These are phyloP conservation scores for Podarcis cretensis DNA, from an alignment of 2,113 vertebrate species.

Conservation along the genomic window DNA sequence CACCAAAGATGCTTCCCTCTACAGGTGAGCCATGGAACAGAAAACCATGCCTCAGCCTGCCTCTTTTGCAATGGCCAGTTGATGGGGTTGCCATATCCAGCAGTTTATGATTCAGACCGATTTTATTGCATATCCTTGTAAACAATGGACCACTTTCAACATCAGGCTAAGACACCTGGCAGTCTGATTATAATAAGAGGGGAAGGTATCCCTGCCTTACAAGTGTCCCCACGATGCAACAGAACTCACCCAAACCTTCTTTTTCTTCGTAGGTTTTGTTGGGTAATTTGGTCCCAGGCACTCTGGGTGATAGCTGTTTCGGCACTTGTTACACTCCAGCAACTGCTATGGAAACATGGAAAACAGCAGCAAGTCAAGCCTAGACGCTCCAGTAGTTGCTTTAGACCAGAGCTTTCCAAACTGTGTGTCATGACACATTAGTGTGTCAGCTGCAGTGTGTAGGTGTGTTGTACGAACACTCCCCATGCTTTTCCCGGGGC, in stretches of 20 bases:
- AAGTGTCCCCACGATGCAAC: background rate
- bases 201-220: background rate
- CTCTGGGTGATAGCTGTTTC: constrained; percentile 99
- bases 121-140: background rate
- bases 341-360: constrained; percentile 79
- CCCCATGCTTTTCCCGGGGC: too few species aligned
- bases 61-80: background rate
- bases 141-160: background rate
- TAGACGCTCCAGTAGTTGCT: background rate
- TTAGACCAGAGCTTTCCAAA: background rate
- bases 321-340: constrained; percentile 99
- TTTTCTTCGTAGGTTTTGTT: constrained; percentile 96
- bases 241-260: constrained; percentile 93
- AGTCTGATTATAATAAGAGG: background rate
- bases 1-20: background rate
- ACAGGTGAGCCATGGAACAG: background rate
- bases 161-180: background rate
- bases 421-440: too few species aligned
- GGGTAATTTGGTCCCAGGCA: constrained; percentile 99
- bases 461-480: too few species aligned
- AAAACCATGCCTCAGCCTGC: background rate
- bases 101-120: background rate
- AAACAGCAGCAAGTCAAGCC: constrained; percentile 9
- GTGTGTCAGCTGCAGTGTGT: too few species aligned
- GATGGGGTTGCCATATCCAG: background rate